Base-by-base conservation (phyloP, 2,113 vertebrate genomes). In the Peromyscus leucopus region DNA sequence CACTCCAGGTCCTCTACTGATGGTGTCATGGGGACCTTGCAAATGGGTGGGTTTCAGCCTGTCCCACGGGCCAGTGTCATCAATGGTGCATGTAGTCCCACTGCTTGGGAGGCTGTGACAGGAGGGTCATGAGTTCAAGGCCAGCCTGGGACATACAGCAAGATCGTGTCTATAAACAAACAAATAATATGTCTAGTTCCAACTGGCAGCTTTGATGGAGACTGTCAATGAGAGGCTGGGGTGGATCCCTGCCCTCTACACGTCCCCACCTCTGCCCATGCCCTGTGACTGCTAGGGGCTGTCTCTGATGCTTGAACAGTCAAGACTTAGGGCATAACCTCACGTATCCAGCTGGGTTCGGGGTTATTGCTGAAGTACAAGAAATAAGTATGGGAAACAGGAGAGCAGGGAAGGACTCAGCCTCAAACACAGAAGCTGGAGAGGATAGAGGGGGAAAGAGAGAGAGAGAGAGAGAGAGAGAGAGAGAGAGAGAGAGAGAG, bases 401-500 rank as follows among this genome's bases (percentile, higher is more conserved):
- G 31, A 21, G 10, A 75, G 74, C 33, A 90, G 78, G 28, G 46
- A 10, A 63, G 4, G 33, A 17, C 2, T 71, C 71, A 5, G 42
- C 8, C 36, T 10, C 69, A 36, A 59, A 74, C 69, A 19, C 28
- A 46, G 19, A 7, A n/a, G 42, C 74, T 69, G 74, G 1, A 63
- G 69, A 89, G 91, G 51, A 51, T 51, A 51, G n/a, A 28, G 48
- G 36, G 93, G 28, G 36, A 3, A 12, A 11, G 2, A 59, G 51
- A 46, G 26, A 42, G 46, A 6, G 46, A 7, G 46, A 48, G 46
- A 46, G 7, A 48, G 46, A 48, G 46, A 46, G 46, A 48, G 46
- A 48, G 46, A 5, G 4, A 5, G 4, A 5, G 46, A 48, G 46
- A 48, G 46, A 4, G 5, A 4, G 6, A 4, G 4, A 4, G 46